These are phyloP conservation scores for Brachionus paranguensis DNA, from an alignment of 1,140 invertebrate species.

Conservation along the genomic window DNA sequence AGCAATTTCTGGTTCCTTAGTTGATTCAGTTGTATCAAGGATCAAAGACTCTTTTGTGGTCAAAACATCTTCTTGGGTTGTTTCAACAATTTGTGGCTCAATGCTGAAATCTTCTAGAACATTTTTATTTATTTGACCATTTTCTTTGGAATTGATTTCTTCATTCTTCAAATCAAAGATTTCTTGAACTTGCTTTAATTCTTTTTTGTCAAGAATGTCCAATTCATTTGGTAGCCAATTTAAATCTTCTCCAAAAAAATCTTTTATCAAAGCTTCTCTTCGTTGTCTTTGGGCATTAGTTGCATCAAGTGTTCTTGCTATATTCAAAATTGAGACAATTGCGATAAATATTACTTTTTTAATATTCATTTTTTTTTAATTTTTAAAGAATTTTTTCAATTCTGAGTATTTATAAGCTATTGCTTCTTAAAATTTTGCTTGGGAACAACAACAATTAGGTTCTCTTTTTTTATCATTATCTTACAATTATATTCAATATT, in stretches of 20 bases:
- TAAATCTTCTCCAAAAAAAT: neutral
- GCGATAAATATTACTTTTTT: neutral
- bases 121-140: neutral
- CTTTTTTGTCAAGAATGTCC: neutral
- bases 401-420: no score
- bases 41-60: neutral
- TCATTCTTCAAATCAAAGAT: neutral
- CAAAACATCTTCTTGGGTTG: neutral
- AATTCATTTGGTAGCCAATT: neutral
- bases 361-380: neutral
- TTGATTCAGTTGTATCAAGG: neutral
- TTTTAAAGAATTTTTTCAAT: no score
- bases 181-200: neutral
- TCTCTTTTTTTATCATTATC: no score
- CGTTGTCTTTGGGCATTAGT: neutral
- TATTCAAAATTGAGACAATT: neutral
- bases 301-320: neutral
- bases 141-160: neutral
- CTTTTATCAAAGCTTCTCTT: neutral
- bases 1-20: neutral
- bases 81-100: neutral
- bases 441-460: no score
- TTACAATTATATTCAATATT: no score
- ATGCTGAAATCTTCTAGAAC: neutral
- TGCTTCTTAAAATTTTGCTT: no score